Base-by-base conservation (phyloP, 2,888 invertebrate genomes). In the Lycophotia porphyrea region DNA sequence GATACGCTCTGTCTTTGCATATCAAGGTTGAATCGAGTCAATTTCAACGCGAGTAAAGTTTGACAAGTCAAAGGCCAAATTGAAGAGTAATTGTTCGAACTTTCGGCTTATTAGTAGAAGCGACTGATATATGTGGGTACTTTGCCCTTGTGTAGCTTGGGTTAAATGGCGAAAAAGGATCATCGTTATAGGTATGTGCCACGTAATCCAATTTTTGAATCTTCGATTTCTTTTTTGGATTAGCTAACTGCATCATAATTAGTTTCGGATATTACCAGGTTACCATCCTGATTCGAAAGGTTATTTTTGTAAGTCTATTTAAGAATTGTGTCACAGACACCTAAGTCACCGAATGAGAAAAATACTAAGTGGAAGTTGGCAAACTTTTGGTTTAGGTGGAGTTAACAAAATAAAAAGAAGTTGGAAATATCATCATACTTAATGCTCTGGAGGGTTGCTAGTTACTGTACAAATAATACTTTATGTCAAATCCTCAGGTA, bases 401-500 rank as follows among this genome's bases (percentile, higher is more conserved):
- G 55, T 65, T 58, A 69, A 64, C 65, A 73, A 68, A 83, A 77
- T 47, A 61, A 84, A 80, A 82, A 83, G 52, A 81, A 76, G 67
- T 80, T 75, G 49, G 31, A 72, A 81, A 71, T 84, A 84, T 81
- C 81, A 81, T 84, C 74, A 71, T 67, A 73, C 67, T 52, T 82
- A 74, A 85, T 72, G 74, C 84, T 81, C 85, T 49, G 34, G 85
- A 78, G 85, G 76, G 44, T 78, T 68, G 67, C 78, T 65, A 75
- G 83, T 75, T 74, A 60, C 74, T 76, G 67, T 65, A 68, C 69
- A 85, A 80, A 80, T 73, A 78, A 78, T 79, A 74, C 73, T 76
- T 74, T 79, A 78, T 78, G 77, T 84, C 74, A 76, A 79, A 84
- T 78, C 63, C 76, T 74, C 76, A 80, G 78, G 78, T 82, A 87